Conservation (phyloP, 2,797 vertebrate genomes). For the Nasua narica region DNA sequence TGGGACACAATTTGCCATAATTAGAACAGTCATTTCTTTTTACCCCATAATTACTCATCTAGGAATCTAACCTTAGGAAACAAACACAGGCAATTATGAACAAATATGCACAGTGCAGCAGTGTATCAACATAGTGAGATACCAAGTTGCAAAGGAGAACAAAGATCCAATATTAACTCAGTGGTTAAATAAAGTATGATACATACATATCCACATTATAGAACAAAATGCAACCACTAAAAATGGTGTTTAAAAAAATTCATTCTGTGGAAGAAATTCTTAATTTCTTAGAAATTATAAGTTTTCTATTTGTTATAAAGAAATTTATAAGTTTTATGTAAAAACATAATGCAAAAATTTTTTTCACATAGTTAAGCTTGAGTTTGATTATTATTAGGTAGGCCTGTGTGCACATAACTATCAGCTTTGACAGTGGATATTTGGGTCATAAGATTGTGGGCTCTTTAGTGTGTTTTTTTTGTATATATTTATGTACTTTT, state of each 20-base stretch:
- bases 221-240: constrained; percentile 4
- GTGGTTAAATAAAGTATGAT: neutral
- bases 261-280: neutral
- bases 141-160: neutral
- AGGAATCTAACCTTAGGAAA: neutral
- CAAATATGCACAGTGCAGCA: neutral
- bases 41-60: neutral
- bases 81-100: neutral
- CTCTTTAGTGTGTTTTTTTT: neutral
- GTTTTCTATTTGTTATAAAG: too few relatives aligned
- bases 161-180: constrained; percentile 4
- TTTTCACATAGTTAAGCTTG: neutral
- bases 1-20: neutral
- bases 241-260: neutral
- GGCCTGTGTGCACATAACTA: neutral
- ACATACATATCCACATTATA: neutral
- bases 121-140: neutral
- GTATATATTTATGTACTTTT: neutral
- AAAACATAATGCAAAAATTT: neutral
- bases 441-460: neutral
- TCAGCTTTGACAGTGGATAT: neutral
- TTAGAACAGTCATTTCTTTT: constrained; percentile 4
- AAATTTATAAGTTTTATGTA: neutral
- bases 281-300: too few relatives aligned
- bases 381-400: neutral